Conservation (phyloP, 2,888 invertebrate species). For the Cephus nigrinus region DNA sequence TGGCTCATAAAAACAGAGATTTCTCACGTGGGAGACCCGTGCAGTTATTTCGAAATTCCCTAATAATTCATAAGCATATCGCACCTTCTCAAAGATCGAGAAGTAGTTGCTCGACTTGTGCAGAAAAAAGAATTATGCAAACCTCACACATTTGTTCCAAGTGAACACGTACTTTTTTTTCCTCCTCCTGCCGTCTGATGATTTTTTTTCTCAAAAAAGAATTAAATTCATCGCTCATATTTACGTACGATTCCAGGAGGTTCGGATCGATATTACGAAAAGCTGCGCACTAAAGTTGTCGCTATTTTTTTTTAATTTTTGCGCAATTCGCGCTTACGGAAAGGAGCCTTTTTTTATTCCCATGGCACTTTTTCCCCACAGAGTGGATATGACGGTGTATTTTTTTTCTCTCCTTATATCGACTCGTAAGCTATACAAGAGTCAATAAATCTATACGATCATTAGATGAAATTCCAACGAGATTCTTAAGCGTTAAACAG, state of each 20-base stretch:
- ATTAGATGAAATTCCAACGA: slow-evolving; percentile 40
- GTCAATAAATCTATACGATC: slow-evolving; percentile 29
- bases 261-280: slow-evolving; percentile 11
- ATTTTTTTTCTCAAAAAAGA: neutral
- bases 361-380: slow-evolving; percentile 14
- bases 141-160: slow-evolving; percentile 7
- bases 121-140: slow-evolving; percentile 22
- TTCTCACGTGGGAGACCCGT: slow-evolving; percentile 14
- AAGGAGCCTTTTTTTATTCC: slow-evolving; percentile 12
- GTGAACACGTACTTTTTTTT: neutral
- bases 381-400: slow-evolving; percentile 38
- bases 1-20: slow-evolving; percentile 17
- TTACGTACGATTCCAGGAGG: neutral
- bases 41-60: slow-evolving; percentile 17
- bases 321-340: slow-evolving; percentile 9
- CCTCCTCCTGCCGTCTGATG: neutral
- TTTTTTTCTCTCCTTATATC: slow-evolving; percentile 23
- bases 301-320: neutral
- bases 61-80: slow-evolving; percentile 3
- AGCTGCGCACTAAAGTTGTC: slow-evolving; percentile 17
- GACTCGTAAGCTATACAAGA: slow-evolving; percentile 39
- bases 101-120: slow-evolving; percentile 21
- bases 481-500: slow-evolving; percentile 43
- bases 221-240: neutral
- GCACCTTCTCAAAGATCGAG: slow-evolving; percentile 8